These are phyloP conservation scores for Cerastis rubricosa DNA, from an alignment of 2,888 invertebrate genomes.

Conservation along the genomic window DNA sequence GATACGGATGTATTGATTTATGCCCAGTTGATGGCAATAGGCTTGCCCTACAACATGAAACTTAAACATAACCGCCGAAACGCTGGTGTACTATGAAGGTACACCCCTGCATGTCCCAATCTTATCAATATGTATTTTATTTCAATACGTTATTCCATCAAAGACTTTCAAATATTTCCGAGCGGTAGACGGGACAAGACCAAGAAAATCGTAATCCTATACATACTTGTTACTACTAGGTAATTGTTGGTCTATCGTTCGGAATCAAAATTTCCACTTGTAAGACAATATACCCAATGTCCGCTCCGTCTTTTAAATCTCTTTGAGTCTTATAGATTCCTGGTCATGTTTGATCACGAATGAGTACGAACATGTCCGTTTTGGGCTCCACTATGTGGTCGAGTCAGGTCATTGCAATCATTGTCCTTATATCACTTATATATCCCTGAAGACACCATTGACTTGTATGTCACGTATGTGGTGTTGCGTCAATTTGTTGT, in stretches of 20 bases:
- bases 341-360: slow-evolving; percentile 3
- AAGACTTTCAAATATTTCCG: too few species aligned
- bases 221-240: too few species aligned
- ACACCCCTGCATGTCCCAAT: too few species aligned
- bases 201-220: too few species aligned
- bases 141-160: background rate
- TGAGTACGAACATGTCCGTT: background rate
- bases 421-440: slow-evolving; percentile 23
- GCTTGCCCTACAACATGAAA: background rate
- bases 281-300: too few species aligned
- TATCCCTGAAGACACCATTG: slow-evolving; percentile 45
- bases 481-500: slow-evolving; percentile 27
- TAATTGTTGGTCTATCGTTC: too few species aligned
- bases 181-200: too few species aligned
- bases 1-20: background rate
- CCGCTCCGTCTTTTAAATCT: too few species aligned
- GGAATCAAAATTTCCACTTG: too few species aligned
- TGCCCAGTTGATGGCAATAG: background rate
- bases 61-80: background rate
- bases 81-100: background rate
- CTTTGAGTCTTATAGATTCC: too few species aligned
- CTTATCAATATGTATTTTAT: background rate
- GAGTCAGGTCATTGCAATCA: slow-evolving; percentile 21
- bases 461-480: slow-evolving; percentile 33
- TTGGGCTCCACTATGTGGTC: background rate